Evolutionary conservation across 2,797 vertebrate genomes (phyloP), one percentile per base, ranked within the genome.

Genomic region (Oryzias dopingdopingensis): DNA sequence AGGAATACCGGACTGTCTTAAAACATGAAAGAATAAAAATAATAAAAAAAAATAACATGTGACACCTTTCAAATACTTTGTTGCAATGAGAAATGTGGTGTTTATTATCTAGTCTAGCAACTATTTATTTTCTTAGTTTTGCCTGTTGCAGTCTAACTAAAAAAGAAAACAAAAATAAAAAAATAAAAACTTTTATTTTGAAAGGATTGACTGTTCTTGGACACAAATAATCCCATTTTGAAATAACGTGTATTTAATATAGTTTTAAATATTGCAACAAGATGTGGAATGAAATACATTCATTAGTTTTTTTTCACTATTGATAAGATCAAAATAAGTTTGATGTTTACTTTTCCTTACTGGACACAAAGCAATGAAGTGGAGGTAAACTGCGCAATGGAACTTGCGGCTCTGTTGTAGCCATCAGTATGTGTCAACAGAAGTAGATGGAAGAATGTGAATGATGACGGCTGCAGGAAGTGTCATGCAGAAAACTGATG

Each of bases 231-330:
- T 45, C 56, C 56, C 26, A 59, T 12, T 37, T 37, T 48, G 15
- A 50, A 49, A 62, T 64, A 67, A 58, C 62, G 75, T 65, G 75
- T 65, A 75, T 62, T 62, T 47, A 77, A 68, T 56, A 68, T 63
- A 72, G 66, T 61, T 40, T 72, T 72, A 45, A 69, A 64, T 60
- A 65, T 40, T 40, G 67, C 73, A 70, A 67, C 69, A 77, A 79
- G 62, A 69, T 53, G 71, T 68, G 52, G 79, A 81, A 67, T 76
- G 6, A 80, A 81, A 81, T 81, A 88, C 81, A 88, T 84, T 88
- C 83, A 77, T 50, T 63, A 60, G 42, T 61, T 70, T 64, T 22
- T 53, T 26, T 13, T 56, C 49, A 4, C 32, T 1, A 1, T 7
- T 26, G 26, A 26, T 26, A 7, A 26, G 5, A 5, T 37, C 32